Evolutionary conservation across 2,113 vertebrate genomes (phyloP), one percentile per base, ranked within the genome.

Genomic region (Muscicapa adusta): DNA sequence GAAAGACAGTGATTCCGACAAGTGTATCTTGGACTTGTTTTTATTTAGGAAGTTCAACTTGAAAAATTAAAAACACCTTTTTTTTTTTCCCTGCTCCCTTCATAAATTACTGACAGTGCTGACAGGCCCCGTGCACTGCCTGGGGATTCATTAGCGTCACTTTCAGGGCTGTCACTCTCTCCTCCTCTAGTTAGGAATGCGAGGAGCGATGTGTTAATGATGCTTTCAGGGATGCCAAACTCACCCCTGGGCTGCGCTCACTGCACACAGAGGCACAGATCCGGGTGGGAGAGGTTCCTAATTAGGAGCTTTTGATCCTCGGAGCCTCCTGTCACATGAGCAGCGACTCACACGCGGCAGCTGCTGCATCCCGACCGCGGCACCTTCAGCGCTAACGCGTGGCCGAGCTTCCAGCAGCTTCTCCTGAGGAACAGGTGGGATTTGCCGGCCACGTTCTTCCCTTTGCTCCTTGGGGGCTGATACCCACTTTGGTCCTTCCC

Each of bases 91-190:
- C 40, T 28, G 33, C 22, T 63, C n/a, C 65, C 65, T 66, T 83
- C 75, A n/a, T 24, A 18, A 75, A 45, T 70, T 70, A 78, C 48
- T 60, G 94, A 94, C 76, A 81, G 47, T 2, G 0, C 78, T 38
- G 71, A 82, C 8, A 11, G 38, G 80, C 82, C 65, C 70, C 1
- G 6, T 0, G 11, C 1, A 47, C 76, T 61, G 78, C 65, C 91
- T 84, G 83, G 96, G 92, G 95, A 96, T 93, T 97, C 93, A 94
- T 97, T 97, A 95, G 12, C 8, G 2, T 51, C 42, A n/a, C 85
- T 91, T 34, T 47, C 18, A 33, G 40, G 91, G 81, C 72, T 74
- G 91, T 81, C 72, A 47, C 85, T 82, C 57, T 68, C 88, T 88
- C 68, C 58, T 73, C 66, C 75, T 95, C 70, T 33, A 33, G 36